Evolutionary conservation across 2,888 invertebrate genomes (phyloP), one percentile per base, ranked within the genome.

Genomic region (Eristalis intricaria): DNA sequence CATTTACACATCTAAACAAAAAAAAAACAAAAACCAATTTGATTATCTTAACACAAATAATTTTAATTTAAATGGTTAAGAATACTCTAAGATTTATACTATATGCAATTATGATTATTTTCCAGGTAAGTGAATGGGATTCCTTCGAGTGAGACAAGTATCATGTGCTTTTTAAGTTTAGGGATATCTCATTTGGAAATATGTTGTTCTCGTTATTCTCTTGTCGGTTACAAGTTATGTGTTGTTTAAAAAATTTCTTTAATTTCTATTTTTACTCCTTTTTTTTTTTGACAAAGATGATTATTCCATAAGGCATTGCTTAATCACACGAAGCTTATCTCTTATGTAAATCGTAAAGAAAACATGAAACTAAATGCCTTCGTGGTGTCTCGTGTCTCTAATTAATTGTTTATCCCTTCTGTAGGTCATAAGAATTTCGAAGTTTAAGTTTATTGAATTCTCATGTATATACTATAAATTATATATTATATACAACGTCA

Each of bases 81-180:
- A 19, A 7, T 77, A 43, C 15, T 79, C 58, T 71, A 56, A 61
- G 50, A 50, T 80, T 50, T 50, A 50, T 50, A 50, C 23, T 60
- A 60, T 23, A 0, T 23, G 23, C 23, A 26, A 5, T 1, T 60
- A 60, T 23, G 74, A 50, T 29, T 40, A 23, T 69, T 77, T 73
- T 64, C 77, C 69, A 76, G 86, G 82, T 86, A 86, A 86, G 86
- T 82, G 66, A 29, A 29, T 35, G 13, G 26, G 56, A 65, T 74
- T 74, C 63, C 76, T 29, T 60, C 65, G 60, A 43, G 32, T 60
- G 58, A 60, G 38, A 38, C 40, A 0, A 56, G 56, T 56, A 43
- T n/a, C 11, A n/a, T 13, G 69, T 56, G 22, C 63, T 43, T 38
- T 56, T 38, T 40, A 10, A 15, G 26, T 61, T 74, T 13, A 65